Evolutionary conservation across 2,797 vertebrate species (phyloP), one percentile per base, ranked within the genome.

Genomic region (Echiichthys vipera): DNA sequence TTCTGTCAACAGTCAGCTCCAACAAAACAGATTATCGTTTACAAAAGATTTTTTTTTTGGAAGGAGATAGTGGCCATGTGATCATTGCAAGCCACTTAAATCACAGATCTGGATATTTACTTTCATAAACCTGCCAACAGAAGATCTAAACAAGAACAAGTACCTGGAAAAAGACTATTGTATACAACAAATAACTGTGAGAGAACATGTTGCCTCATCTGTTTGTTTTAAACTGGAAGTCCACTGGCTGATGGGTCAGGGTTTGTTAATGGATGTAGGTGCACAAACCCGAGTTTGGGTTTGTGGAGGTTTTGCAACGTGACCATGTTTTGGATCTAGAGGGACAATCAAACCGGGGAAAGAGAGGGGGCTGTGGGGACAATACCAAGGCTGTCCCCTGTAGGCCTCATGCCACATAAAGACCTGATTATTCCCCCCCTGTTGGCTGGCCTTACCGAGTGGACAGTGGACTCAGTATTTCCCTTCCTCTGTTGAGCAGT

Each of bases 391-490:
- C 75, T 61, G 86, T 93, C 91, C 90, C 91, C 73, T 75, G 73
- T 51, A 74, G 87, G 80, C 89, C 87, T 83, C 92, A 71, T 63
- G 87, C 87, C 71, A 85, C 88, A 95, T 94, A 94, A 94, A 91
- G 91, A 89, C 89, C 83, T 84, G 87, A 89, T 90, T 92, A 89
- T 94, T 59, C 88, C 88, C 36, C 54, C 69, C 74, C 71, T 65
- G 81, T 94, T 96, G 94, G 94, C 94, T 92, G 83, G 72, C 76
- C 70, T 79, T 78, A 76, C 75, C 34, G 84, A 90, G 83, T 89
- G 88, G 90, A 90, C 88, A 90, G 89, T 92, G 86, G 89, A 88
- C 80, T 83, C 83, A 87, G 95, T 93, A 92, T 94, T 86, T 74
- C 75, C 77, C 74, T 70, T 82, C 78, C 90, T 84, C 84, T 94